A percentile compares a stretch with the other conserved stretches of the same genome.
phyloP scores from a whole-genome alignment of 30 jellyfish, hydroid and myxozoan genomes.

The Pelagia noctiluca region DNA sequence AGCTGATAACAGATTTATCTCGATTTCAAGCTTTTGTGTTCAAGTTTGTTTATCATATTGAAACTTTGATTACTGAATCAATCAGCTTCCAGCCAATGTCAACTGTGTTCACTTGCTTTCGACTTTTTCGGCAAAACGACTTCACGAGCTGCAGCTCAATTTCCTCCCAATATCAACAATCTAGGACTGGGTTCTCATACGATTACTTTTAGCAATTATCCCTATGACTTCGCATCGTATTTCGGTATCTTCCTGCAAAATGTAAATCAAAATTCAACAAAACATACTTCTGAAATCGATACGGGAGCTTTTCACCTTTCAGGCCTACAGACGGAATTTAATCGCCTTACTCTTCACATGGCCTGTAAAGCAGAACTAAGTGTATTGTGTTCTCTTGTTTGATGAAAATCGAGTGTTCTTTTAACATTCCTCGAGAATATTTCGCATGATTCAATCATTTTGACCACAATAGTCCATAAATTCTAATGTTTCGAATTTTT shows the following conservation, averaged over 20 bases:
- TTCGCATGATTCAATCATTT: slow-evolving; percentile 39
- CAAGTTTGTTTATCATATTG: not conserved
- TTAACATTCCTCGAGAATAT: slow-evolving; percentile 65
- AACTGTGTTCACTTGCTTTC: slow-evolving; percentile 10
- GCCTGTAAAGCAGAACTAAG: slow-evolving; percentile 74
- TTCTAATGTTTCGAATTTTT: not conserved
- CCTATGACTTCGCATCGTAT: no score
- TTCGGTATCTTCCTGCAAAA: not conserved
- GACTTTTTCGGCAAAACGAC: not conserved
- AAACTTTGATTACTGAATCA: not conserved
- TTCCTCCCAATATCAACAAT: not conserved
- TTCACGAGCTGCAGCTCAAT: not conserved
- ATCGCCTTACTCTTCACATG: slow-evolving; percentile 65
- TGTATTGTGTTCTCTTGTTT: slow-evolving; percentile 62
- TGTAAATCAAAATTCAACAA: not conserved
- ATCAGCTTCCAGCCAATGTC: not conserved
- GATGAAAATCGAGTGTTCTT: slow-evolving; percentile 30
- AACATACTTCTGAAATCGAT: not conserved
- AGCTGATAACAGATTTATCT: no score
- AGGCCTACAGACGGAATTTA: slow-evolving; percentile 63
- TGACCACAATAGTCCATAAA: slow-evolving; percentile 6
- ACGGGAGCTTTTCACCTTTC: slow-evolving; percentile 14
- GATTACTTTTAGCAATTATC: no score
- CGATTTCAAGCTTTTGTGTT: not conserved
- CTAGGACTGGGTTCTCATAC: not conserved